Evolutionary conservation across 2,113 vertebrate species (phyloP), one percentile per base, ranked within the genome.

Genomic region (Alligator mississippiensis): DNA sequence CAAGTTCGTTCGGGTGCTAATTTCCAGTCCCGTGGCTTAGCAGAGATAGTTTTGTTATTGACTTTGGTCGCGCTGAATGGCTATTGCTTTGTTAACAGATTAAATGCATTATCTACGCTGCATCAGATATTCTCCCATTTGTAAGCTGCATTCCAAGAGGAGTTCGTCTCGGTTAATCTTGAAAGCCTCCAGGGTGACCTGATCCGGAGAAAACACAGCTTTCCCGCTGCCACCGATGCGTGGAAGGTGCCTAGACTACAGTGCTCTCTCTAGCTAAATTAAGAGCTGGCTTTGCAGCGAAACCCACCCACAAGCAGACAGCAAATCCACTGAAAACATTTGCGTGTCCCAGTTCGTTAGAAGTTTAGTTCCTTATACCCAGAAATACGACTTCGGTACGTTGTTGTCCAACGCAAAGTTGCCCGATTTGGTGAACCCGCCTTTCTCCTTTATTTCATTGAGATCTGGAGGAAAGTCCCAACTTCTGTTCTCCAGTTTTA

Each of bases 401-500:
- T 27, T 38, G 24, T 54, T 82, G 68, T 76, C 82, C 59, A 78
- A 77, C 34, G 19, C 21, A 9, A 59, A 28, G 24, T 4, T 10
- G n/a, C 1, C 0, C 59, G 9, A 47, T 61, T 74, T 80, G 75
- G 70, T 81, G 76, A 27, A 87, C 80, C 22, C 27, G 34, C 47
- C 15, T 86, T 58, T 87, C 6, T 34, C 17, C 57, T 89, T 89
- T 62, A 18, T 68, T 72, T 86, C 77, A 14, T 11, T 54, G 25
- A 16, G 0, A 4, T 61, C 58, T 72, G 59, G 57, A 55, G 5
- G 16, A 3, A 70, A 75, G 61, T 81, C 80, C 54, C 0, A 1
- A 1, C 57, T 12, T 4, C 34, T 2, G 0, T 25, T 54, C 64
- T 59, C 27, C 78, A 27, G 11, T 72, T 10, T 4, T 30, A 13